phyloP scores from a whole-genome alignment of 1,140 invertebrate species.

The Hycleus cichorii region DNA sequence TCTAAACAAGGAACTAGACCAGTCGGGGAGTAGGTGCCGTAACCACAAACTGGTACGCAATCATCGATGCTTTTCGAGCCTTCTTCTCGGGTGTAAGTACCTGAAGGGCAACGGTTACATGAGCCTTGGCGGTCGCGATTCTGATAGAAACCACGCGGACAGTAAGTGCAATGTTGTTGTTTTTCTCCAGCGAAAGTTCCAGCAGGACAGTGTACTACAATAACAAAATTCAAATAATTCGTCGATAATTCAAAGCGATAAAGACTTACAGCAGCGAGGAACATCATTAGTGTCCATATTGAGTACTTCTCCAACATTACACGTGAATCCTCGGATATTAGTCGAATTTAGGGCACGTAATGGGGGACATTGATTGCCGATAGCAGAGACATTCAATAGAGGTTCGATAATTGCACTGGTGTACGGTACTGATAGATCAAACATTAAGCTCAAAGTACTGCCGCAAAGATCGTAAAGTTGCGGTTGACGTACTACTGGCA shows the following conservation, averaged over 20 bases:
- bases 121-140: conserved; percentile 81
- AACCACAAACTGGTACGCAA: conserved; percentile 90
- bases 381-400: conserved; percentile 77
- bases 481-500: conserved; percentile 77
- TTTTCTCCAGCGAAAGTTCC: conserved; percentile 87
- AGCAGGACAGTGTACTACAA: conserved; percentile 86
- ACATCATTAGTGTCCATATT: conserved; percentile 87
- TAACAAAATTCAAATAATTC: conserved; percentile 12
- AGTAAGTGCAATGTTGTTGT: conserved; percentile 80
- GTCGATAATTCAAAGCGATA: not conserved
- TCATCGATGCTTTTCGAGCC: conserved; percentile 77
- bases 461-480: conserved; percentile 92
- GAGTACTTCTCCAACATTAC: conserved; percentile 85
- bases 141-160: conserved; percentile 86
- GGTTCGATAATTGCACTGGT: conserved; percentile 87
- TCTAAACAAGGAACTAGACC: conserved; percentile 91
- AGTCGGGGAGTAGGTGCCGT: conserved; percentile 91
- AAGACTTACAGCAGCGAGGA: conserved; percentile 78
- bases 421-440: conserved; percentile 87
- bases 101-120: conserved; percentile 81
- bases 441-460: conserved; percentile 85
- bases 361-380: conserved; percentile 87
- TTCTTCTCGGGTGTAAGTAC: conserved; percentile 87
- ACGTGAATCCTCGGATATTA: conserved; percentile 83
- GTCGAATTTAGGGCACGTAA: conserved; percentile 77